Evolutionary conservation across 2,888 invertebrate genomes (phyloP).

Genomic region (Tachystola acroxantha): DNA sequence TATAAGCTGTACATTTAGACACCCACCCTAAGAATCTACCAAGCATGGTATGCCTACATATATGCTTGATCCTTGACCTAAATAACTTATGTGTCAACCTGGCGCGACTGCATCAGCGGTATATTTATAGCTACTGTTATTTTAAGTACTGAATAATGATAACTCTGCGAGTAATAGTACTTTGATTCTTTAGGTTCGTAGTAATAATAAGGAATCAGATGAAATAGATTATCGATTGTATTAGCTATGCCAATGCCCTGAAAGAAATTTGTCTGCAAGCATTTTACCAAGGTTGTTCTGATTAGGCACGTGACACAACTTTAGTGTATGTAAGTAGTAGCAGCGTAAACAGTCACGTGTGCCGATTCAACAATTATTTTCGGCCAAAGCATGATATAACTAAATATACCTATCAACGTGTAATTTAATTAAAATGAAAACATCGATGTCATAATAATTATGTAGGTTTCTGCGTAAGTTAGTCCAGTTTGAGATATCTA

Average conservation of each 20-base stretch:
- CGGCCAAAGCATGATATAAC: slow-evolving; percentile 29
- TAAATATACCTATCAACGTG: slow-evolving; percentile 1
- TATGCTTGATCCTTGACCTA: too few species aligned
- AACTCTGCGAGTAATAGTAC: too few species aligned
- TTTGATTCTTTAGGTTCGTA: too few species aligned
- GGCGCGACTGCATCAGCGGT: too few species aligned
- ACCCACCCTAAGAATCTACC: too few species aligned
- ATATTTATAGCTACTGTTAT: background rate
- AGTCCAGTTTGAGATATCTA: background rate
- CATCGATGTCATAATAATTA: slow-evolving; percentile 13
- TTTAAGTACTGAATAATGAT: too few species aligned
- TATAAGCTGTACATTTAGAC: too few species aligned
- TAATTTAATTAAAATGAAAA: background rate
- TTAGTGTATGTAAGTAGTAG: slow-evolving; percentile 16
- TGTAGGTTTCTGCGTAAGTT: background rate
- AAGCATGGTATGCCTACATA: too few species aligned
- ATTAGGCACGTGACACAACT: slow-evolving; percentile 31
- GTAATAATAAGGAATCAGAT: slow-evolving; percentile 12
- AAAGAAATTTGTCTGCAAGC: slow-evolving; percentile 28
- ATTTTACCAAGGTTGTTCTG: slow-evolving; percentile 28
- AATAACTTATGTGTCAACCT: background rate
- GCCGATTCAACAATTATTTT: slow-evolving; percentile 24
- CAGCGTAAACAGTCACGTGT: slow-evolving; percentile 36
- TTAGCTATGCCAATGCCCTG: slow-evolving; percentile 34
- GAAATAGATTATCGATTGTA: slow-evolving; percentile 29